phyloP scores from a whole-genome alignment of 2,113 vertebrate genomes.

The Ondatra zibethicus region DNA sequence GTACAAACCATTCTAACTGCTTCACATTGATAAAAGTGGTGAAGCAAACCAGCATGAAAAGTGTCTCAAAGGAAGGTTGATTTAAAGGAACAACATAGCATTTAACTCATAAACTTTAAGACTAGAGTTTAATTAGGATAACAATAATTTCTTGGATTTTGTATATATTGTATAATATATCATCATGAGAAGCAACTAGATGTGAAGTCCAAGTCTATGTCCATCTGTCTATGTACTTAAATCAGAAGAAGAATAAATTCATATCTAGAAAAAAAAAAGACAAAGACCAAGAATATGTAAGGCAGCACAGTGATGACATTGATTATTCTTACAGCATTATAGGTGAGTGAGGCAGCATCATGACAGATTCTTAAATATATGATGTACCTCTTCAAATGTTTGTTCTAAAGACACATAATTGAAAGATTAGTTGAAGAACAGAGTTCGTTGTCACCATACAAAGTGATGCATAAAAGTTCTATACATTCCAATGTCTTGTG shows the following conservation, averaged over 20 bases:
- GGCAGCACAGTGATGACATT: too few species aligned
- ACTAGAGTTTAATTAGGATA: not conserved
- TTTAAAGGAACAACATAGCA: not conserved
- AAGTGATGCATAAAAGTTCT: not conserved
- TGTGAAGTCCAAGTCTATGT: not conserved
- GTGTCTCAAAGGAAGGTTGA: not conserved
- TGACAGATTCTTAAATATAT: not conserved
- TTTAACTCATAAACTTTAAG: not conserved
- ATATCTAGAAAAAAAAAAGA: not conserved
- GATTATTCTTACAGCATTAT: too few species aligned
- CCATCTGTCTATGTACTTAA: not conserved
- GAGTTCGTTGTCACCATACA: not conserved
- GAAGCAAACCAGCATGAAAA: not conserved
- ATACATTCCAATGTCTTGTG: not conserved
- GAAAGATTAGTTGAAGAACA: not conserved
- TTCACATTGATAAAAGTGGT: not conserved
- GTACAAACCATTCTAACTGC: not conserved
- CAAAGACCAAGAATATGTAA: too few species aligned
- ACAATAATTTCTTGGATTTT: not conserved
- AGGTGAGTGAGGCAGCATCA: too few species aligned
- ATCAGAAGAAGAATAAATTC: not conserved
- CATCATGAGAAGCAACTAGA: not conserved
- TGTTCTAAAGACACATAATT: not conserved
- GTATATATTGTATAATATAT: not conserved
- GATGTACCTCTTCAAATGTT: not conserved